These are phyloP conservation scores for Oryctes rhinoceros DNA, from an alignment of 1,140 invertebrate species.

Conservation along the genomic window DNA sequence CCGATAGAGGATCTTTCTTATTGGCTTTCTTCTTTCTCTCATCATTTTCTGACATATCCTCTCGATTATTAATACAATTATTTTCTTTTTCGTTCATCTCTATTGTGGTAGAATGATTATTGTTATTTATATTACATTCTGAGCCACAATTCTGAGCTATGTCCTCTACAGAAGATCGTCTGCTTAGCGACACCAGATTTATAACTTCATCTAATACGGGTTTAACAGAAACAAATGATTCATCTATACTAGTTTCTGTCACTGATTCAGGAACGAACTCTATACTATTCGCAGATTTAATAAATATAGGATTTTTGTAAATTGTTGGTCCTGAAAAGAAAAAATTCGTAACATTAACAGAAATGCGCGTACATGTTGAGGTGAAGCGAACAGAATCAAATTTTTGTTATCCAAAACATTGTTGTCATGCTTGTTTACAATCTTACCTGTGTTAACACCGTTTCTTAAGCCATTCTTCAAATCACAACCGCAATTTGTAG, in stretches of 20 bases:
- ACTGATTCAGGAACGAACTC: conserved; percentile 2
- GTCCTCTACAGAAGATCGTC: not conserved
- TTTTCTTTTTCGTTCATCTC: conserved; percentile 34
- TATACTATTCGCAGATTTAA: conserved; percentile 13
- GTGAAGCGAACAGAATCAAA: not conserved
- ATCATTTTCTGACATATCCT: not conserved
- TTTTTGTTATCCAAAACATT: conserved; percentile 25
- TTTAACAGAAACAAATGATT: not conserved
- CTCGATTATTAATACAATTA: conserved; percentile 18
- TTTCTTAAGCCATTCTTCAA: conserved; percentile 21
- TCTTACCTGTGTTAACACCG: conserved; percentile 6
- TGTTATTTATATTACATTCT: conserved; percentile 19
- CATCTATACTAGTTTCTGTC: not conserved
- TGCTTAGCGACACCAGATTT: conserved; percentile 13
- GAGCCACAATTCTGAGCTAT: not conserved
- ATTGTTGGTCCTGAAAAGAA: not conserved
- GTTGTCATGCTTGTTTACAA: conserved; percentile 39
- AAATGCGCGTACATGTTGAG: not conserved
- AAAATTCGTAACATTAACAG: not conserved
- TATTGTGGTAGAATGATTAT: not conserved
- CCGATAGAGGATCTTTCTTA: conserved; percentile 7
- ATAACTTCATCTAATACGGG: conserved; percentile 36
- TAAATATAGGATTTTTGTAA: conserved; percentile 30
- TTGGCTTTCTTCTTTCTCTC: not conserved
- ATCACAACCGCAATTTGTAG: conserved; percentile 24